Evolutionary conservation across 2,888 invertebrate genomes (phyloP), one percentile per base, ranked within the genome.

Genomic region (Andrena marginata): DNA sequence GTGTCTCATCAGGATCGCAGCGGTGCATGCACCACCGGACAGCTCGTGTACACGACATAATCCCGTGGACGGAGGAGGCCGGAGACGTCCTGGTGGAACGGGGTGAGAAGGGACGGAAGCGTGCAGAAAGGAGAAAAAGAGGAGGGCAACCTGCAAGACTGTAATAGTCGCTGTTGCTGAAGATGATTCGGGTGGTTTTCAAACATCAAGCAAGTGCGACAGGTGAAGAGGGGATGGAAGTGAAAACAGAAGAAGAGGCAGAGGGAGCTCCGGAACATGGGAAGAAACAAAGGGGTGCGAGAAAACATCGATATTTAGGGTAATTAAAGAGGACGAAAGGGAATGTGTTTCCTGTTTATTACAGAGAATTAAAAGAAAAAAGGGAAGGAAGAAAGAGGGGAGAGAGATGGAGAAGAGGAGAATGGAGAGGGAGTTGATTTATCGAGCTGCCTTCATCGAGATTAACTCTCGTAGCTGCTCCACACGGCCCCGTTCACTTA

Each of bases 391-490:
- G 48, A 48, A 68, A 65, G 29, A 31, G 31, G 59, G 51, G 31
- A 31, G 31, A 26, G 42, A 33, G 42, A 35, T 56, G 10, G 20
- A 31, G 35, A 35, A 7, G 64, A 20, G n/a, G 49, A 48, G 51
- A 59, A 20, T 62, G 64, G 54, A 63, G 70, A 54, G 62, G 35
- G 67, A 35, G 49, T 78, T 87, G 88, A 88, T 88, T 85, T 86
- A 88, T 88, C 75, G 82, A 64, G 75, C 70, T 72, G 76, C 64
- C 74, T 75, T 72, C 62, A 80, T 72, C 86, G 78, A 88, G 88
- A 88, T 88, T 85, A 85, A 85, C 84, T 87, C 73, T 67, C 71
- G 67, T 26, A 31, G 77, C 72, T 60, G 75, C 63, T 77, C 65
- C 77, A 59, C 69, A 49, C 74, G 77, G 77, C 82, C 78, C 74